phyloP scores from a whole-genome alignment of 2,888 invertebrate genomes.

The Autographa pulchrina region DNA sequence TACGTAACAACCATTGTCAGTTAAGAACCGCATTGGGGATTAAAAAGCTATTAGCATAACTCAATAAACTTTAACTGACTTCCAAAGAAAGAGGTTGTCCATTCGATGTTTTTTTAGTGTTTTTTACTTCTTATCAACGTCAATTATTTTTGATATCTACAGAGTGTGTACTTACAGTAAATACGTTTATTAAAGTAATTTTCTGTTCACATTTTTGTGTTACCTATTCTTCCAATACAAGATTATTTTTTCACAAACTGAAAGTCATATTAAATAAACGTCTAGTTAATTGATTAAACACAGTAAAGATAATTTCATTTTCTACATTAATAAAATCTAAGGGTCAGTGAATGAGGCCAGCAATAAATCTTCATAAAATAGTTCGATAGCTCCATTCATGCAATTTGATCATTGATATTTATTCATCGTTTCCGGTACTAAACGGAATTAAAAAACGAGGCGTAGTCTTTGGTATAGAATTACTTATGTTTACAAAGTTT shows the following conservation, averaged over 20 bases:
- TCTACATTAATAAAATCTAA: constrained; percentile 12
- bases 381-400: constrained; percentile 6
- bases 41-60: too few relatives aligned
- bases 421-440: constrained; percentile 35
- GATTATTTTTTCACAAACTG: neutral
- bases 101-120: too few relatives aligned
- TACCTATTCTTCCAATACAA: too few relatives aligned
- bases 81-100: too few relatives aligned
- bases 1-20: too few relatives aligned
- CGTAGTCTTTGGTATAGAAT: constrained; percentile 13
- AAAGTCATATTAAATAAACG: neutral
- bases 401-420: constrained; percentile 25
- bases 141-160: too few relatives aligned
- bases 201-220: too few relatives aligned
- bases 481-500: neutral
- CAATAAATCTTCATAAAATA: constrained; percentile 8
- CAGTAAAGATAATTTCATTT: neutral
- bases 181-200: too few relatives aligned
- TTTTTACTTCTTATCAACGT: too few relatives aligned
- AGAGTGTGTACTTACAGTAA: too few relatives aligned
- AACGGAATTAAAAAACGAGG: constrained; percentile 23
- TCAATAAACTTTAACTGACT: too few relatives aligned
- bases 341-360: constrained; percentile 14
- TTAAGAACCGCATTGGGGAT: too few relatives aligned
- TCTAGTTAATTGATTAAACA: neutral